Percentiles rank a stretch among this genome's conserved stretches.
Conservation (phyloP, 2,113 vertebrate species). For the Crotophaga sulcirostris region DNA sequence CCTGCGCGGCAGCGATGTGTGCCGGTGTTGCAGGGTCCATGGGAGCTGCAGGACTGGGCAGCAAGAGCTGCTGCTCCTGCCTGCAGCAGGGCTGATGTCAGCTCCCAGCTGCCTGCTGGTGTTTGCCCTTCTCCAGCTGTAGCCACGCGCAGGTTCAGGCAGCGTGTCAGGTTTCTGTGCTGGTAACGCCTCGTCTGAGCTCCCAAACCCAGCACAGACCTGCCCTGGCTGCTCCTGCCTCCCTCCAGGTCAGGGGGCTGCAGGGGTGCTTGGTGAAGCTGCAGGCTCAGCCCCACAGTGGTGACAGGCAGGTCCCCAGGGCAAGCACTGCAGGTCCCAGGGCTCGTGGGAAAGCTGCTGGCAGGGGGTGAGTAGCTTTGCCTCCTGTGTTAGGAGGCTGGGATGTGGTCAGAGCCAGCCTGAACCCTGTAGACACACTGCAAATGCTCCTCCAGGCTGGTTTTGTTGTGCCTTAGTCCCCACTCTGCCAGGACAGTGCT, state of each 20-base stretch:
- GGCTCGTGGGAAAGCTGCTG: too few species aligned
- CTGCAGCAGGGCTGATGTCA: not conserved
- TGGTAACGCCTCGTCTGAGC: not conserved
- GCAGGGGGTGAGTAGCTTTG: not conserved
- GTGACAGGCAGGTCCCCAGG: not conserved
- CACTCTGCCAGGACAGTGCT: not conserved
- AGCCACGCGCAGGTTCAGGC: not conserved
- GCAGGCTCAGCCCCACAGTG: not conserved
- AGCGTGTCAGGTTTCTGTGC: not conserved
- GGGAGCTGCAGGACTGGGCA: not conserved
- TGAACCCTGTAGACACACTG: not conserved
- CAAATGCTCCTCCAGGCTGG: not conserved
- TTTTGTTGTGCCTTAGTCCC: not conserved
- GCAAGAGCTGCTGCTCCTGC: not conserved
- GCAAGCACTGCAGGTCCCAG: not conserved
- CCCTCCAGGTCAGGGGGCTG: not conserved
- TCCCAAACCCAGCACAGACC: fast-evolving
- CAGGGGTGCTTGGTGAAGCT: fast-evolving
- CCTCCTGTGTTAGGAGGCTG: not conserved
- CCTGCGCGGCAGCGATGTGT: fast-evolving
- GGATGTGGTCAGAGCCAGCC: not conserved
- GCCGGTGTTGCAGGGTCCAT: not conserved
- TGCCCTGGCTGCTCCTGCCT: not conserved
- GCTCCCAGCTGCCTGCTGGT: not conserved
- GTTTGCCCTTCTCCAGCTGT: not conserved